These are phyloP conservation scores for Otolemur garnettii DNA, from an alignment of 2,113 vertebrate species.

Conservation along the genomic window DNA sequence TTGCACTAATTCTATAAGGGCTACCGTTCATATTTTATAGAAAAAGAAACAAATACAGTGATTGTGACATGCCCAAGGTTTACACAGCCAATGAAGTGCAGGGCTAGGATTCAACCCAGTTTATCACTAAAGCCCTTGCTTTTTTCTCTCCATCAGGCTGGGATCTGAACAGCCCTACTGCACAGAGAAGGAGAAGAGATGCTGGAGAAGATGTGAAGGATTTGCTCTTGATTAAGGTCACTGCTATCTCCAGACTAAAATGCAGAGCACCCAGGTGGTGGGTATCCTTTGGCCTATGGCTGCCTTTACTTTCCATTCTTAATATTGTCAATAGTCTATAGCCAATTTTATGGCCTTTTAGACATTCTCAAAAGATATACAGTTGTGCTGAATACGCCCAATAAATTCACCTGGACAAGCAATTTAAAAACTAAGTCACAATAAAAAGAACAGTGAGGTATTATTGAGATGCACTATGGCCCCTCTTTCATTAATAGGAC, in stretches of 20 bases:
- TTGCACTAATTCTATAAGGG: background rate
- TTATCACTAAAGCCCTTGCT: background rate
- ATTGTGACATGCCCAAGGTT: background rate
- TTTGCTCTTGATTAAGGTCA: background rate
- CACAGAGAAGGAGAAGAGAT: background rate
- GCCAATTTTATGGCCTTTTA: background rate
- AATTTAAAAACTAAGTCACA: background rate
- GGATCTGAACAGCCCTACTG: background rate
- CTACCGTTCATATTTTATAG: background rate
- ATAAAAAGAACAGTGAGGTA: conserved; percentile 7
- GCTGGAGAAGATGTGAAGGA: background rate
- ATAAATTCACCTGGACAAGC: background rate
- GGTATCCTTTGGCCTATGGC: background rate
- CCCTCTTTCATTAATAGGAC: background rate
- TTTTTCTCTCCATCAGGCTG: background rate
- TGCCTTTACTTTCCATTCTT: background rate
- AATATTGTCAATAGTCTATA: background rate
- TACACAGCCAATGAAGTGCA: background rate
- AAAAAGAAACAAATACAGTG: conserved; percentile 16
- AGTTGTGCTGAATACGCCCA: background rate
- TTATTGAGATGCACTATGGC: background rate
- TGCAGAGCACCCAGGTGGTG: background rate
- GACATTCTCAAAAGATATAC: background rate
- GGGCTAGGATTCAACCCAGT: background rate
- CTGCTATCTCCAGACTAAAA: background rate